phyloP scores from a whole-genome alignment of 2,797 vertebrate species.

The Vespertilio murinus region DNA sequence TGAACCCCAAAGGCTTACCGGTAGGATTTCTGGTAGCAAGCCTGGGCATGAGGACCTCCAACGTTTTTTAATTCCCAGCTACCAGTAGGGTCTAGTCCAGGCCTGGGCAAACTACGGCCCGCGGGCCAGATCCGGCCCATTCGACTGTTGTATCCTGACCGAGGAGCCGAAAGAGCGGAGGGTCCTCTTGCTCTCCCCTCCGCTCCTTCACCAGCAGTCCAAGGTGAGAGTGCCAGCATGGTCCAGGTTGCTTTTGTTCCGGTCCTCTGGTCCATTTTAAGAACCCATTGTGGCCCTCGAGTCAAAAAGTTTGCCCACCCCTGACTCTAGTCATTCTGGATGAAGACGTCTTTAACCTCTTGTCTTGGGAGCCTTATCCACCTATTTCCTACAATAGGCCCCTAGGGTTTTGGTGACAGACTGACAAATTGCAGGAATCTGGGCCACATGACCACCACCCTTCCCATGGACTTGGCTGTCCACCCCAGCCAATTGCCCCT shows the following conservation, averaged over 20 bases:
- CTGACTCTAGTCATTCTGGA: slow-evolving; percentile 96
- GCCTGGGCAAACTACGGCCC: too few species aligned
- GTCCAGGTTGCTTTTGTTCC: too few species aligned
- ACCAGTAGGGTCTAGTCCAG: slow-evolving; percentile 86
- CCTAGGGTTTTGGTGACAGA: slow-evolving; percentile 97
- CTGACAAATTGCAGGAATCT: slow-evolving; percentile 95
- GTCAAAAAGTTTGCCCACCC: too few species aligned
- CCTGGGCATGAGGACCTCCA: slow-evolving; percentile 97
- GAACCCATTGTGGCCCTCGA: too few species aligned
- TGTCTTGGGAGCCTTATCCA: slow-evolving; percentile 97
- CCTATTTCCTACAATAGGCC: slow-evolving; percentile 99
- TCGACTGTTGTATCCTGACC: too few species aligned
- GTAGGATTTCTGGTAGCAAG: slow-evolving; percentile 98
- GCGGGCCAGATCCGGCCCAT: too few species aligned
- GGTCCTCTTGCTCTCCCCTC: too few species aligned
- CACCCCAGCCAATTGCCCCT: slow-evolving; percentile 96
- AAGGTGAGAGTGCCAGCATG: too few species aligned
- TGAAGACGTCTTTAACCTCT: slow-evolving; percentile 98
- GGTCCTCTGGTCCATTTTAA: too few species aligned
- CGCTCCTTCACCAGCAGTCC: too few species aligned
- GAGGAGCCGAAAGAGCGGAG: too few species aligned
- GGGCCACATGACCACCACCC: slow-evolving; percentile 96
- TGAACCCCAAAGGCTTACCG: slow-evolving; percentile 86
- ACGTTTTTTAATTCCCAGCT: slow-evolving; percentile 99
- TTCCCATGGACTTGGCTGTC: slow-evolving; percentile 98